Percentiles rank a stretch among this genome's conserved stretches.
These are phyloP conservation scores for Alligator mississippiensis DNA, from an alignment of 2,113 vertebrate genomes.

Conservation along the genomic window DNA sequence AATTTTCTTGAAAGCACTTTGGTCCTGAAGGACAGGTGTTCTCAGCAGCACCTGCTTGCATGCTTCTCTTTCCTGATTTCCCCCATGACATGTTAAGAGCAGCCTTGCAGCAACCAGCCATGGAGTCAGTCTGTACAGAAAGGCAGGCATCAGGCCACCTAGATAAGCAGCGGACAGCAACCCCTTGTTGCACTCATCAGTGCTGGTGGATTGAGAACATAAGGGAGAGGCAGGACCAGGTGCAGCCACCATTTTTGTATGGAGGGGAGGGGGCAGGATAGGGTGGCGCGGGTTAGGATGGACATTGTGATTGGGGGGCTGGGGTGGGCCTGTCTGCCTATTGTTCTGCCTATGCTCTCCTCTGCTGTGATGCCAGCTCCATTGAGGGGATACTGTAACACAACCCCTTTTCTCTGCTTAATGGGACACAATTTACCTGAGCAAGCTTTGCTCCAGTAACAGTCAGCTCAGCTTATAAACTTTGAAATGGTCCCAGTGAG, in stretches of 20 bases:
- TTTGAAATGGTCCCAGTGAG: rapidly evolving
- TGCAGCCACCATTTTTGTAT: background rate
- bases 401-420: background rate
- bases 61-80: background rate
- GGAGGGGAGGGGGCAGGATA: background rate
- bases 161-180: background rate
- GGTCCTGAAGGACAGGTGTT: background rate
- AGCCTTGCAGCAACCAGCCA: background rate
- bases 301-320: background rate
- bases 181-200: background rate
- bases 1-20: background rate
- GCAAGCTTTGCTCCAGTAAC: background rate
- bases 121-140: background rate
- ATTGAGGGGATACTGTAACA: no score
- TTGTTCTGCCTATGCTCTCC: background rate
- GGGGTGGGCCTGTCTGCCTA: background rate
- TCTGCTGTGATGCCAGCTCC: background rate
- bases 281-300: background rate
- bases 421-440: background rate
- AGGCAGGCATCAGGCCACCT: background rate
- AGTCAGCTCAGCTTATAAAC: background rate
- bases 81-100: background rate
- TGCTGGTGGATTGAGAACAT: background rate
- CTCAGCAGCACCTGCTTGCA: background rate
- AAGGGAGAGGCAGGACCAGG: background rate